These are phyloP conservation scores for Nyleta sp. DNA, from an alignment of 2,888 invertebrate genomes.

Conservation along the genomic window DNA sequence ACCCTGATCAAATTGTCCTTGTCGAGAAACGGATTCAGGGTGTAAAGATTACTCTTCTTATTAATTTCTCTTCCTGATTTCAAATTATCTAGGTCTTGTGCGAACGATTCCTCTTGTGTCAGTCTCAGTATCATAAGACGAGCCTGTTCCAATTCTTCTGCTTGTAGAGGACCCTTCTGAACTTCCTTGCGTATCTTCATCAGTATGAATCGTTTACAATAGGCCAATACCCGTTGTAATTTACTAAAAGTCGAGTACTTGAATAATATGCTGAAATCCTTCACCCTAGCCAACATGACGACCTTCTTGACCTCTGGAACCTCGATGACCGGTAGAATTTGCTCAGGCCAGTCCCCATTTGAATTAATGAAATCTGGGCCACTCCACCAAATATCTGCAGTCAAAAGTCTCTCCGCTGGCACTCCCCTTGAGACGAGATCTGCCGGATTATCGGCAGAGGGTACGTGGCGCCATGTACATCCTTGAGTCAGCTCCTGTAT, in stretches of 20 bases:
- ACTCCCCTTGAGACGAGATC: background rate
- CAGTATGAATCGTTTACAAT: background rate
- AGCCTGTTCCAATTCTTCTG: background rate
- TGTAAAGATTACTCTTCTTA: background rate
- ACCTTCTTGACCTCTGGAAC: background rate
- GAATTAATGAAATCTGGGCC: constrained; percentile 6
- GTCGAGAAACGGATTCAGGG: background rate
- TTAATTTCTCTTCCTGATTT: background rate
- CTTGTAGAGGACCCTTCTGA: background rate
- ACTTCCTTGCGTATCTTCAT: background rate
- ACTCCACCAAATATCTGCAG: background rate
- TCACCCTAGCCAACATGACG: background rate
- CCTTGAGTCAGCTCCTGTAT: background rate
- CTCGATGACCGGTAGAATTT: background rate
- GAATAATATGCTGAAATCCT: background rate
- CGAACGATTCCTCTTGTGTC: constrained; percentile 11
- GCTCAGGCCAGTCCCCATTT: background rate
- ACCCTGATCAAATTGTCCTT: constrained; percentile 4
- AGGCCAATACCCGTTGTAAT: constrained; percentile 4
- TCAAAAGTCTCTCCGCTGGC: background rate
- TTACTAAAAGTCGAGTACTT: background rate
- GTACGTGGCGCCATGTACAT: constrained; percentile 12
- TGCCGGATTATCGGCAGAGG: background rate
- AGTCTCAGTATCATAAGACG: background rate
- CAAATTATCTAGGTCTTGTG: background rate